Evolutionary conservation across 2,888 invertebrate species (phyloP).

Genomic region (Napeogenes inachia): DNA sequence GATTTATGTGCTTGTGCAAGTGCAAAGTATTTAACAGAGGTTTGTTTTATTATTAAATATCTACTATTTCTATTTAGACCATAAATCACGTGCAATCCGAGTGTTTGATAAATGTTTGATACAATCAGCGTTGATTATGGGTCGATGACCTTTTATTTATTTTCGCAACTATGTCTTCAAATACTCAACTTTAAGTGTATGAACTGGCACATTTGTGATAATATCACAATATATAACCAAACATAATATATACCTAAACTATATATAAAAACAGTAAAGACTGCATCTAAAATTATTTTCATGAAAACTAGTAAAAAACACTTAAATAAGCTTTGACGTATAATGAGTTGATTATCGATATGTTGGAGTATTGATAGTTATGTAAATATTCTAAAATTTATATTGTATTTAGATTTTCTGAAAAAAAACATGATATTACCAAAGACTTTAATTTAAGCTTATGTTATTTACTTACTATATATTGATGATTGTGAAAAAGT

Average conservation of each 20-base stretch:
- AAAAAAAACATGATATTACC: too few species aligned
- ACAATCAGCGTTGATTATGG: not conserved
- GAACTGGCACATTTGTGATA: conserved; percentile 1
- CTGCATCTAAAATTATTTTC: not conserved
- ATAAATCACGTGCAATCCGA: not conserved
- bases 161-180: conserved; percentile 2
- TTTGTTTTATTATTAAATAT: not conserved
- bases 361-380: too few species aligned
- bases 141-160: conserved; percentile 3
- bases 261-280: not conserved
- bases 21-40: too few species aligned
- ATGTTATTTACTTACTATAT: too few species aligned
- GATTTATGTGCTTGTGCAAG: too few species aligned
- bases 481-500: too few species aligned
- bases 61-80: not conserved
- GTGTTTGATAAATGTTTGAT: conserved; percentile 3
- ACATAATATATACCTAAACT: not conserved
- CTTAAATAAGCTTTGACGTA: too few species aligned
- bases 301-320: too few species aligned
- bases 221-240: not conserved
- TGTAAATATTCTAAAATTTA: too few species aligned
- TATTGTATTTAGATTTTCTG: too few species aligned
- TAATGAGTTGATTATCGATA: too few species aligned
- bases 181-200: conserved; percentile 3
- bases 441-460: too few species aligned